Percentiles rank a stretch among this genome's conserved stretches.
Conservation (phyloP, 2,113 vertebrate species). For the Rallus limicola region DNA sequence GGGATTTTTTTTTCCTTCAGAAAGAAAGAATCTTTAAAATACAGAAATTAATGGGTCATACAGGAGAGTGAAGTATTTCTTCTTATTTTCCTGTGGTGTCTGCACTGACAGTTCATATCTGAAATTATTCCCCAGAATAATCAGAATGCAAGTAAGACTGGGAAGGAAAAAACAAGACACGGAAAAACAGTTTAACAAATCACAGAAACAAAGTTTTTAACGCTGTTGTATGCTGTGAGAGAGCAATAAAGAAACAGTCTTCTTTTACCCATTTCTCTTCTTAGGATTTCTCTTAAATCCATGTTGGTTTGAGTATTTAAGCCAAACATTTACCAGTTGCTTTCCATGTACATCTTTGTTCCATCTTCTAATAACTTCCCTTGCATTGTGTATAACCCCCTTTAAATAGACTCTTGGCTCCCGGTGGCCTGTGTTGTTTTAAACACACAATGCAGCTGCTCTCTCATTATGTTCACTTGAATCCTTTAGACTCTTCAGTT, state of each 20-base stretch:
- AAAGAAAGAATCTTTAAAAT: not conserved
- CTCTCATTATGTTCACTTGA: not conserved
- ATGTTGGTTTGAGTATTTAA: not conserved
- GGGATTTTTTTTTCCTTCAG: not conserved
- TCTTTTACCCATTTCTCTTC: not conserved
- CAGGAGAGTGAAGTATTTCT: not conserved
- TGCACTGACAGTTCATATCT: not conserved
- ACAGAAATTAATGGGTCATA: not conserved
- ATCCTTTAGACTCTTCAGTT: not conserved
- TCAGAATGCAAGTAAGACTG: not conserved
- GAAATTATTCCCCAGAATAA: not conserved
- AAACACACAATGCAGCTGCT: constrained; percentile 48
- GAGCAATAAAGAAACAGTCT: not conserved
- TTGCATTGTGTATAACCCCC: constrained; percentile 4
- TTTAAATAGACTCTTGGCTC: constrained; percentile 42
- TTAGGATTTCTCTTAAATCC: not conserved
- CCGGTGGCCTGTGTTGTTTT: constrained; percentile 35
- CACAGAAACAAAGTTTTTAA: not conserved
- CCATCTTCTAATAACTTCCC: constrained; percentile 14
- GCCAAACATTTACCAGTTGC: constrained; percentile 11
- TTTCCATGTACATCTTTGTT: constrained; percentile 19
- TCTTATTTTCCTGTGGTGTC: not conserved
- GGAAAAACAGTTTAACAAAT: not conserved
- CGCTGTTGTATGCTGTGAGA: not conserved
- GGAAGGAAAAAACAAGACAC: not conserved